Evolutionary conservation across 2,888 invertebrate species (phyloP).

Genomic region (Drosophila niveifrons): DNA sequence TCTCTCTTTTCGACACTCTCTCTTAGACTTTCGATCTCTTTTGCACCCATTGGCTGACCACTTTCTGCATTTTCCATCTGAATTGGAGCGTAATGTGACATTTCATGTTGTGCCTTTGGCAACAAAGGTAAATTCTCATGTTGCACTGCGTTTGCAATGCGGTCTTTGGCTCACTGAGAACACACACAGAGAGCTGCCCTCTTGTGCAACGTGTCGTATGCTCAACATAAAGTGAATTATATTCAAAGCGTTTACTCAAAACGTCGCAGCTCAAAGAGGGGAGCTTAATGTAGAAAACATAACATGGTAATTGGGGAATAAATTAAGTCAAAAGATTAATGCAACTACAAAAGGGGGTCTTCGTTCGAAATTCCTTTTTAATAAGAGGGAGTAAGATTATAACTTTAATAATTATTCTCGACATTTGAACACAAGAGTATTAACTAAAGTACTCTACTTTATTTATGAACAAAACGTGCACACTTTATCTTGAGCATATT

Average conservation of each 20-base stretch:
- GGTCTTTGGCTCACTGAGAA: slow-evolving; percentile 12
- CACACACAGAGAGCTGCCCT: not conserved
- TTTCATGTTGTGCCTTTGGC: slow-evolving; percentile 61
- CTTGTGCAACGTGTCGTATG: slow-evolving; percentile 62
- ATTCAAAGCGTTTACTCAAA: slow-evolving; percentile 18
- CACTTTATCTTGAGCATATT: not conserved
- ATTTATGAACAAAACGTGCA: not conserved
- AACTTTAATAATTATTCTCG: too few species aligned
- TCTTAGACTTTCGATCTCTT: not conserved
- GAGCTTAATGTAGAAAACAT: not conserved
- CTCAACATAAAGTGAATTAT: slow-evolving; percentile 61
- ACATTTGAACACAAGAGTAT: too few species aligned
- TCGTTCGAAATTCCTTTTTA: not conserved
- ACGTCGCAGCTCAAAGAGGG: not conserved
- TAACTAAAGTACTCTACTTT: not conserved
- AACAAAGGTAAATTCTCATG: slow-evolving; percentile 45
- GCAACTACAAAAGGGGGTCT: not conserved
- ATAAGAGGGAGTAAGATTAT: too few species aligned
- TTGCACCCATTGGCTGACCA: slow-evolving; percentile 56
- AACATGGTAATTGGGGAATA: not conserved
- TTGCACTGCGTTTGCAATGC: slow-evolving; percentile 28
- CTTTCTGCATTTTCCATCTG: slow-evolving; percentile 70
- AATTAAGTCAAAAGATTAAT: not conserved
- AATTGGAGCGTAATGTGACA: slow-evolving; percentile 78
- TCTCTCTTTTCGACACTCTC: too few species aligned